Conservation (phyloP, 2,888 invertebrate genomes). For the Brachycybe producta region DNA sequence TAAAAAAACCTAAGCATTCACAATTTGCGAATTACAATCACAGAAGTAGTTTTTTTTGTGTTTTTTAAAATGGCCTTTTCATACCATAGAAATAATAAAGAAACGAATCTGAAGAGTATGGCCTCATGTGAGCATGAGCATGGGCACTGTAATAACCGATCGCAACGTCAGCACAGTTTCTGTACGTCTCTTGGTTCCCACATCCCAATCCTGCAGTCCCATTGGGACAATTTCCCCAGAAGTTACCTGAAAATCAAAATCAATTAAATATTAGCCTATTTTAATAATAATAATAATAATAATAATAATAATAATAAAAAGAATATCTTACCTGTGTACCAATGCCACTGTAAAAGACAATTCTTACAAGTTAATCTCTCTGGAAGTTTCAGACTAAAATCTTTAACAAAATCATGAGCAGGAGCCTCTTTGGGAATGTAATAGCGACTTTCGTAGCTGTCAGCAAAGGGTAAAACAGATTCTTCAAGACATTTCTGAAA, state of each 20-base stretch:
- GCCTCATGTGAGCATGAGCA: too few species aligned
- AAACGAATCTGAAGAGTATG: too few species aligned
- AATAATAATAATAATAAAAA: too few species aligned
- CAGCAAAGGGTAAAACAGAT: slow-evolving; percentile 28
- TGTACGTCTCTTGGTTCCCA: slow-evolving; percentile 7
- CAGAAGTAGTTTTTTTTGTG: too few species aligned
- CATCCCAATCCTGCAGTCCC: not conserved
- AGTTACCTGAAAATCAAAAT: too few species aligned
- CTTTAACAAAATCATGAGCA: slow-evolving; percentile 17
- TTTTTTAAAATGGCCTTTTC: too few species aligned
- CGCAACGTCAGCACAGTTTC: slow-evolving; percentile 6
- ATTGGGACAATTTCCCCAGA: slow-evolving; percentile 4
- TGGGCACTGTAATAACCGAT: slow-evolving; percentile 1
- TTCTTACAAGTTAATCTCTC: slow-evolving; percentile 29
- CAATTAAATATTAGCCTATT: too few species aligned
- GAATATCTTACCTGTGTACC: slow-evolving; percentile 30
- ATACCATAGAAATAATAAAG: too few species aligned
- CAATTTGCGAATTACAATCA: too few species aligned
- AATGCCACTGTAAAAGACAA: slow-evolving; percentile 35
- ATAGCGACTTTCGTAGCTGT: slow-evolving; percentile 25
- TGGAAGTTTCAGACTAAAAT: slow-evolving; percentile 26
- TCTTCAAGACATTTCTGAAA: slow-evolving; percentile 30
- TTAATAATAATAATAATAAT: too few species aligned
- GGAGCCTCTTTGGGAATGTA: slow-evolving; percentile 15
- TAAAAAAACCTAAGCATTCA: too few species aligned